Evolutionary conservation across 2,888 invertebrate species (phyloP), one percentile per base, ranked within the genome.

Genomic region (Eupithecia centaureata): DNA sequence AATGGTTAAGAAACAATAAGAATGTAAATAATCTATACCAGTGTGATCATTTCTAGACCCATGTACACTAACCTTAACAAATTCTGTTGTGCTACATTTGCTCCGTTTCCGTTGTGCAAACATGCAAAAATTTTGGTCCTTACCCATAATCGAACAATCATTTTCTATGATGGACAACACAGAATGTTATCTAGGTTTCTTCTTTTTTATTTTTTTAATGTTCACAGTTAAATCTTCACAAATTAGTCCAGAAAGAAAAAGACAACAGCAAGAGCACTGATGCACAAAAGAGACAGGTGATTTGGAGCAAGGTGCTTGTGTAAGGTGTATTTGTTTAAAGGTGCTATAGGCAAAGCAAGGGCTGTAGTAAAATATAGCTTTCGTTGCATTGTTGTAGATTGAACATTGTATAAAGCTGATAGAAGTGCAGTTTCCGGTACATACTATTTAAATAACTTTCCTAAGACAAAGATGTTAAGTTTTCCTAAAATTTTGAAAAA

Each of bases 281-380:
- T 77, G 82, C 76, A 81, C 73, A 79, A 84, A 47, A 47, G 78
- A 78, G 86, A 88, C 84, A 84, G 86, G 83, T 83, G 81, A 81
- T 85, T 86, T 80, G 80, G 81, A 86, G 89, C 92, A 93, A 93
- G 92, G 92, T 93, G 92, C 91, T 86, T 86, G 89, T 42, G 88
- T 93, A 92, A 92, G 92, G 92, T 92, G 91, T 91, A 85, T 92
- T 92, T 91, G 88, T 86, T 90, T 85, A 86, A 83, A 88, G 52
- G 47, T 52, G 52, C 52, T 27, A 15, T 52, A 52, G 7, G 18
- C 52, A 27, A 52, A 52, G 51, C 51, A 51, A 51, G 51, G 47
- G 47, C 52, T 52, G 15, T 27, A 27, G 27, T 52, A 82, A 84
- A 87, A 85, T 85, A 82, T 85, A 82, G 72, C 71, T 70, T 73